Evolutionary conservation across 2,113 vertebrate genomes (phyloP), one percentile per base, ranked within the genome.

Genomic region (Percopsis transmontana): DNA sequence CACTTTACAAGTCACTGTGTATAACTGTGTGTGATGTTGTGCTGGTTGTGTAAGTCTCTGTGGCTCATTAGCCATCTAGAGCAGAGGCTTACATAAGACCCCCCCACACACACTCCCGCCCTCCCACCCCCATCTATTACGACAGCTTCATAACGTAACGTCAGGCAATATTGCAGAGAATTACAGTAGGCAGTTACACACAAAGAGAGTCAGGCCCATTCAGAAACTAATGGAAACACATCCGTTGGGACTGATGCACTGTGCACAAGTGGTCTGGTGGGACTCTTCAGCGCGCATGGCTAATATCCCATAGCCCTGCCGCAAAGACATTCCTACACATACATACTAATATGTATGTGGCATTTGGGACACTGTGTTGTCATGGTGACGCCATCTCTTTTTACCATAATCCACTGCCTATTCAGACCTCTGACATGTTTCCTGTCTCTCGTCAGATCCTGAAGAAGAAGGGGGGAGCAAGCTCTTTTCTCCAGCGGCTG

Each of bases 381-480:
- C 5, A 41, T 41, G 5, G 42, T 45, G 42, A 33, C 27, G 0
- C 5, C 8, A 33, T 33, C 27, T 33, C 27, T 33, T 33, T 6
- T 33, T 33, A 33, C 27, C 27, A 33, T 33, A 33, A 33, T 33
- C 8, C 0, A 33, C 27, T 33, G 27, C 8, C 0, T 33, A 33
- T 6, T 33, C 8, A 33, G 27, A 4, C 27, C 55, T 12, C 42
- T 19, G 33, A 23, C 14, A n/a, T n/a, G 54, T 16, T 47, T 48
- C 40, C 1, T n/a, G 9, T 27, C 3, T 53, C 7, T 45, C 45
- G 1, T 42, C 87, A 98, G 97, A 84, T 97, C 45, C 71, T 95
- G 63, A 98, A 95, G 88, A 97, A 96, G 90, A 98, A 96, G 87
- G 94, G 95, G 76, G 27, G 27, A 33, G 90, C 93, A 0, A 88